A percentile compares a stretch with the other conserved stretches of the same genome.
These are phyloP conservation scores for Antrozous pallidus DNA, from an alignment of 2,797 vertebrate species.

Conservation along the genomic window DNA sequence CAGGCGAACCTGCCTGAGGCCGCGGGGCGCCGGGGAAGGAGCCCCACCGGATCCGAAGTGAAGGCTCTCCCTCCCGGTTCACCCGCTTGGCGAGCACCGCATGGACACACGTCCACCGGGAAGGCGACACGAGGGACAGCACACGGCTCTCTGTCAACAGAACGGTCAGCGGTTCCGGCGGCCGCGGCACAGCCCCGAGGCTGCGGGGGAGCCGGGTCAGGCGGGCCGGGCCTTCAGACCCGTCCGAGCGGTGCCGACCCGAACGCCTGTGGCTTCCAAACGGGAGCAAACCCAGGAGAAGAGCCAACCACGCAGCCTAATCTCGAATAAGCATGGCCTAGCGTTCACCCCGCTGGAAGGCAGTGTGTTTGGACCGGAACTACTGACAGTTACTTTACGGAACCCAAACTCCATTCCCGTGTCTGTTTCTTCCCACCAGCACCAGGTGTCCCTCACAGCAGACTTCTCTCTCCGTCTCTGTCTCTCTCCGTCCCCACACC, in stretches of 20 bases:
- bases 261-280: neutral
- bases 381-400: no score
- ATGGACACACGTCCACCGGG: neutral
- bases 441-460: neutral
- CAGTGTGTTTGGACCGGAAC: no score
- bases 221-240: neutral
- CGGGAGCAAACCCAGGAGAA: neutral
- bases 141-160: neutral
- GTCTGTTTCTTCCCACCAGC: no score
- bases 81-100: neutral
- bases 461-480: neutral
- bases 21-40: neutral
- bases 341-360: no score
- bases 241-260: neutral
- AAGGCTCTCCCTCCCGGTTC: neutral
- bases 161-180: neutral
- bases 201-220: neutral
- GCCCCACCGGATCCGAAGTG: neutral
- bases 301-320: neutral
- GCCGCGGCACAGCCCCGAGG: neutral
- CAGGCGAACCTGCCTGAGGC: conserved; percentile 10
- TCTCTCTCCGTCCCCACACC: no score
- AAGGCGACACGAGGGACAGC: neutral
- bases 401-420: no score
- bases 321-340: neutral